Evolutionary conservation across 2,113 vertebrate genomes (phyloP).

Genomic region (Actinemys pallida): DNA sequence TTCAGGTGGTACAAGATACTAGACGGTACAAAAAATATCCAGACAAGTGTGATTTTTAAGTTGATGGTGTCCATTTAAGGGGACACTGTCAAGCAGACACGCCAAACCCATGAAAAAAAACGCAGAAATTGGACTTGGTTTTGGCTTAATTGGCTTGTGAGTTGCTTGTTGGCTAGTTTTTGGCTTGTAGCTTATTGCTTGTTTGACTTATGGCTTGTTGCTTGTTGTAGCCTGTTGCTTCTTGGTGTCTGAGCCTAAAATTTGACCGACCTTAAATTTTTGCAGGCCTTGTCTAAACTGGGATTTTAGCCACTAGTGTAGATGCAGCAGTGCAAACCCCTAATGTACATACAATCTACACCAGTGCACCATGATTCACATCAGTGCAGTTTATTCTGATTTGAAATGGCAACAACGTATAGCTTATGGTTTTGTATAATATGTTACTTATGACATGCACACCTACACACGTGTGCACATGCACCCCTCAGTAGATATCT

Average conservation of each 20-base stretch:
- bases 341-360: not conserved
- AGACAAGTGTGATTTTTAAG: not conserved
- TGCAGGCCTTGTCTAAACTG: not conserved
- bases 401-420: not conserved
- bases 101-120: too few species aligned
- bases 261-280: not conserved
- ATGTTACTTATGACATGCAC: not conserved
- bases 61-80: not conserved
- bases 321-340: not conserved
- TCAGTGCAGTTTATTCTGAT: rapidly evolving
- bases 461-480: not conserved
- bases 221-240: too few species aligned
- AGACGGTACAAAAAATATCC: not conserved
- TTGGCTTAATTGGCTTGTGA: too few species aligned
- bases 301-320: not conserved
- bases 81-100: not conserved
- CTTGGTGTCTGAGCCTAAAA: not conserved
- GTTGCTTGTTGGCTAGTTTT: too few species aligned
- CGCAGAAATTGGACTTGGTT: too few species aligned
- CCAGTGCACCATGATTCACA: not conserved
- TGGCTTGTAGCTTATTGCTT: too few species aligned
- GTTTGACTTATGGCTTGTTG: too few species aligned
- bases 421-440: not conserved
- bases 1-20: not conserved
- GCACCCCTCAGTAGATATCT: not conserved